These are phyloP conservation scores for Anaspis maculata DNA, from an alignment of 2,888 invertebrate species.

Conservation along the genomic window DNA sequence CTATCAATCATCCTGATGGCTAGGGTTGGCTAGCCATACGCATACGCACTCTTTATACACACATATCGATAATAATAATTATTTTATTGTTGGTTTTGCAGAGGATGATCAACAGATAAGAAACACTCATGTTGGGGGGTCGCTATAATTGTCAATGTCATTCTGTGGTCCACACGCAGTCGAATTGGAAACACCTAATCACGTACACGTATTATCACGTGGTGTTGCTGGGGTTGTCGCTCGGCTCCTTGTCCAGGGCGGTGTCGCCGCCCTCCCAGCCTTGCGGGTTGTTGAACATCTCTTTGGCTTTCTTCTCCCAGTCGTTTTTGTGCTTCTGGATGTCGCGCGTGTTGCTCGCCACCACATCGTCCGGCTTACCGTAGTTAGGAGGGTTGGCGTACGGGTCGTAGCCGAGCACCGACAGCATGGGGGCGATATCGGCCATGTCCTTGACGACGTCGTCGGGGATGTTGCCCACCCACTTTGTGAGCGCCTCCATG, in stretches of 20 bases:
- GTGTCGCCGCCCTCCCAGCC: slow-evolving; percentile 27
- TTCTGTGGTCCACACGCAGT: slow-evolving; percentile 24
- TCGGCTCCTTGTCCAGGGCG: slow-evolving; percentile 34
- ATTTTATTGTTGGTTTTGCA: too few relatives aligned
- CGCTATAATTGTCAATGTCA: too few relatives aligned
- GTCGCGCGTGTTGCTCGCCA: slow-evolving; percentile 56
- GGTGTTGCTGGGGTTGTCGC: slow-evolving; percentile 33
- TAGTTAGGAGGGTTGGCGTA: slow-evolving; percentile 94
- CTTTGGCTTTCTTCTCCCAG: slow-evolving; percentile 41
- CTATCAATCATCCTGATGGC: too few relatives aligned
- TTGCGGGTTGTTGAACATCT: slow-evolving; percentile 34
- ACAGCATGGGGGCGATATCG: slow-evolving; percentile 90
- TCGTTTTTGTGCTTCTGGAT: slow-evolving; percentile 35
- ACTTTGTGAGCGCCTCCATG: slow-evolving; percentile 87
- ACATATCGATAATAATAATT: too few relatives aligned
- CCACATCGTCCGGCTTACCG: slow-evolving; percentile 71
- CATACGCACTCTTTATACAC: too few relatives aligned
- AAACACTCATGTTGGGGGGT: too few relatives aligned
- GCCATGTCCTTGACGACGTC: slow-evolving; percentile 92
- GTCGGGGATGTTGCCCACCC: slow-evolving; percentile 82
- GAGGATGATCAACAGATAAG: too few relatives aligned
- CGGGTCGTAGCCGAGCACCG: slow-evolving; percentile 89
- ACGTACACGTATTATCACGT: slow-evolving; percentile 34
- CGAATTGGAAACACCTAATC: slow-evolving; percentile 25
- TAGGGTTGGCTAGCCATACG: too few relatives aligned